A percentile compares a stretch with the other conserved stretches of the same genome.
Conservation (phyloP, 2,797 vertebrate genomes). For the Microctenopoma lineatum region DNA sequence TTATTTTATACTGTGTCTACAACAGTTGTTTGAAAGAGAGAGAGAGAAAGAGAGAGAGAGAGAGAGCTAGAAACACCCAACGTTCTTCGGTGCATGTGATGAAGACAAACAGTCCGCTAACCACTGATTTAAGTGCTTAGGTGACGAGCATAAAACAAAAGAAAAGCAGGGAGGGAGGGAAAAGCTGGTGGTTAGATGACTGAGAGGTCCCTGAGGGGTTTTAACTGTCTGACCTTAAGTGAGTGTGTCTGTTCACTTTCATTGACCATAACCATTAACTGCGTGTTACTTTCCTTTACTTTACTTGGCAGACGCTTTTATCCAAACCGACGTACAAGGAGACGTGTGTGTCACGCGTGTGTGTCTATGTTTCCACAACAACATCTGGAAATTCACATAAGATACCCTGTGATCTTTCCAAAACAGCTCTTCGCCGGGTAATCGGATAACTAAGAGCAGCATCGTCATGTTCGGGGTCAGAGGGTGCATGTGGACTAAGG, state of each 20-base stretch:
- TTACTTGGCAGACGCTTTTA: too few species aligned
- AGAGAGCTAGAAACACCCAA: not conserved
- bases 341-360: constrained; percentile 3
- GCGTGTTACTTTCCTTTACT: not conserved
- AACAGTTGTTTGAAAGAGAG: constrained; percentile 2
- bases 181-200: constrained; percentile 31
- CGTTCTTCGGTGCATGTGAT: constrained; percentile 11
- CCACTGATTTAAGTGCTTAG: constrained; percentile 28
- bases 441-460: constrained; percentile 57
- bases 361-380: constrained; percentile 30
- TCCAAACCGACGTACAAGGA: too few species aligned
- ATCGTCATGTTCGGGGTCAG: constrained; percentile 46
- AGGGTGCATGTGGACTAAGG: constrained; percentile 37
- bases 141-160: constrained; percentile 22
- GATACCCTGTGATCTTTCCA: constrained; percentile 32
- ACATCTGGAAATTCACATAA: constrained; percentile 56
- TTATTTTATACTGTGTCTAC: too few species aligned
- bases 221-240: constrained; percentile 15
- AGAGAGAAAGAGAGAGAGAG: constrained; percentile 2
- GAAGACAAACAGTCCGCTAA: constrained; percentile 21
- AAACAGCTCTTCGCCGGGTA: constrained; percentile 50
- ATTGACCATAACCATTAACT: constrained; percentile 13
- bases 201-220: constrained; percentile 33
- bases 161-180: constrained; percentile 14
- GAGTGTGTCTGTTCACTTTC: constrained; percentile 36